Evolutionary conservation across 2,888 invertebrate genomes (phyloP).

Genomic region (Cyrtodaria siliqua): DNA sequence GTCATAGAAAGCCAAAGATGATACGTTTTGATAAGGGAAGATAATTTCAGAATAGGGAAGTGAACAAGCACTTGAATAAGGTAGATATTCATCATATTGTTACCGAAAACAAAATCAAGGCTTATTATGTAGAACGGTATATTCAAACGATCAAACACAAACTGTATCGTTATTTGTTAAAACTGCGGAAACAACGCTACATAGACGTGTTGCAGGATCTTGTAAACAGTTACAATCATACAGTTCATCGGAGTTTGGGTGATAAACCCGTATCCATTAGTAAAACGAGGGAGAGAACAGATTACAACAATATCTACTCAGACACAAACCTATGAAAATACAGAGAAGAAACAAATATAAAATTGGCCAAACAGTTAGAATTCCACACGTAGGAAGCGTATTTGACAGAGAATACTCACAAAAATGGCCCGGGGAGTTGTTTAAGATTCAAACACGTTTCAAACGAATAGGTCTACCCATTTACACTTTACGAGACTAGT

Average conservation of each 20-base stretch:
- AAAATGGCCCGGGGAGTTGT: slow-evolving; percentile 56
- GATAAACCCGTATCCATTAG: background rate
- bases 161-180: slow-evolving; percentile 15
- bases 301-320: slow-evolving; percentile 12
- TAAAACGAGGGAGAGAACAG: slow-evolving; percentile 12
- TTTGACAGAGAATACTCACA: slow-evolving; percentile 57
- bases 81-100: slow-evolving; percentile 25
- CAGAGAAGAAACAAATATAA: slow-evolving; percentile 19
- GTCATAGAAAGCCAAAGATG: slow-evolving; percentile 32
- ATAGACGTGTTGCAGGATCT: slow-evolving; percentile 5
- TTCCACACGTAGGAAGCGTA: slow-evolving; percentile 34
- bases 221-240: slow-evolving; percentile 16
- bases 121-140: slow-evolving; percentile 21
- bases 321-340: background rate
- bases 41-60: slow-evolving; percentile 31
- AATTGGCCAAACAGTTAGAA: slow-evolving; percentile 33
- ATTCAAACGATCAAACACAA: slow-evolving; percentile 35
- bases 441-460: slow-evolving; percentile 32
- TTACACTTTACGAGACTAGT: slow-evolving; percentile 27
- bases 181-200: slow-evolving; percentile 1
- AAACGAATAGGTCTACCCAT: slow-evolving; percentile 41
- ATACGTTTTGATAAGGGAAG: slow-evolving; percentile 31
- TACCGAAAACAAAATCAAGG: slow-evolving; percentile 38
- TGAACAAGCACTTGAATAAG: slow-evolving; percentile 19
- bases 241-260: slow-evolving; percentile 8